Evolutionary conservation across 2,797 vertebrate genomes (phyloP), one percentile per base, ranked within the genome.

Genomic region (Myotis myotis): DNA sequence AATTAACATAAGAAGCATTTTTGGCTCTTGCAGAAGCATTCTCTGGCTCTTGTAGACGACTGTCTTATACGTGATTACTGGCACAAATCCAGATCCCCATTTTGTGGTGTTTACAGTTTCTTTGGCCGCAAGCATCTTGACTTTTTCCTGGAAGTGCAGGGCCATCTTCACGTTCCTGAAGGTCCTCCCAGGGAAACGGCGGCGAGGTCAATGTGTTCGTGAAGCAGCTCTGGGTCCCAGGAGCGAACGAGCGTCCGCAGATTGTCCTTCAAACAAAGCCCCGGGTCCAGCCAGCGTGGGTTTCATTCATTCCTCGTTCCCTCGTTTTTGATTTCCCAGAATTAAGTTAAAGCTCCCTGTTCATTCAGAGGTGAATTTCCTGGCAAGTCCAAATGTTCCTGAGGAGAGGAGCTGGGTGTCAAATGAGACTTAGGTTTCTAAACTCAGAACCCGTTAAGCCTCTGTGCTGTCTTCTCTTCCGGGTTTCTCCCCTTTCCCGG

Each of bases 371-470:
- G 68, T 93, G 87, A 85, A 82, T 95, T 93, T 84, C 93, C 70
- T 51, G 51, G 89, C 80, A 93, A 94, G 83, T 72, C 89, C 64
- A 30, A 92, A 86, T 89, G 87, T 91, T 93, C 91, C 72, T 74
- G 66, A 82, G 76, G 72, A 64, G 53, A 74, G 72, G 36, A 93
- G 36, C 72, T 76, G 22, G 86, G 28, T 62, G 62, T 95, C 91
- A 85, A 95, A 96, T 41, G 86, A 80, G 57, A 86, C 60, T 92
- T 76, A 55, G 6, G 55, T 94, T 95, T 91, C 75, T 93, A 44
- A 89, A 74, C 87, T 95, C 76, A 94, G 95, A 96, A 94, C 76
- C 94, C 76, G 8, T 95, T 83, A 92, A 66, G 74, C 25, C 44
- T 85, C 86, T 44, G 51, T 53, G 87, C 33, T 68, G 5, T 44